phyloP scores from a whole-genome alignment of 2,113 vertebrate species.

The Eurypyga helias region DNA sequence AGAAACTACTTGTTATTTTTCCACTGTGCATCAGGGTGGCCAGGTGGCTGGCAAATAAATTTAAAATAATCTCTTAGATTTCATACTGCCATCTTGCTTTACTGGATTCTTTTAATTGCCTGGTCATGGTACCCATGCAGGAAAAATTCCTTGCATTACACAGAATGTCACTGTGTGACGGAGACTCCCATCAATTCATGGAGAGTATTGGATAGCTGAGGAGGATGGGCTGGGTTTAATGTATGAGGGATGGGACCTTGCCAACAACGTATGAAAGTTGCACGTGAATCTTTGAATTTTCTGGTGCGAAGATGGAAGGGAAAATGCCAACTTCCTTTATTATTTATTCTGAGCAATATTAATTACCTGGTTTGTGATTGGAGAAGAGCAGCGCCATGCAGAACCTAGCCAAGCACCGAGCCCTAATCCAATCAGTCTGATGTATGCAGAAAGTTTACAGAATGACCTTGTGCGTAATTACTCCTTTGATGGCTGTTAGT shows the following conservation, averaged over 20 bases:
- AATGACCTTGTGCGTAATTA: slow-evolving; percentile 65
- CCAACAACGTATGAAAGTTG: neutral
- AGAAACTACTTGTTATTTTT: slow-evolving; percentile 54
- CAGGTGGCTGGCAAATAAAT: slow-evolving; percentile 10
- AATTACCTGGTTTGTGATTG: slow-evolving; percentile 5
- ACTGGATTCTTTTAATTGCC: neutral
- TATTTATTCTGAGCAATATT: slow-evolving; percentile 24
- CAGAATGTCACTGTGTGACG: neutral
- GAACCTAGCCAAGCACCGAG: slow-evolving; percentile 21
- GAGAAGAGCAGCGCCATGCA: neutral
- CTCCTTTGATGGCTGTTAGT: slow-evolving; percentile 59
- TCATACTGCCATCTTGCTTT: neutral
- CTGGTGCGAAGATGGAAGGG: neutral
- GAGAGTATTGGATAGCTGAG: neutral
- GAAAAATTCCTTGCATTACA: slow-evolving; percentile 39
- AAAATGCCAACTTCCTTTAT: slow-evolving; percentile 29
- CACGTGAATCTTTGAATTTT: neutral
- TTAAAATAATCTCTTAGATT: neutral
- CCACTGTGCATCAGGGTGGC: neutral
- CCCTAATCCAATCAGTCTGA: slow-evolving; percentile 15
- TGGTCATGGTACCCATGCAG: neutral
- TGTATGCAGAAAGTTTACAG: neutral
- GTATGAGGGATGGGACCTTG: neutral
- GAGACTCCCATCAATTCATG: neutral
- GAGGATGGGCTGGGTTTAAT: neutral